Evolutionary conservation across 2,113 vertebrate species (phyloP).

Genomic region (Pica pica): DNA sequence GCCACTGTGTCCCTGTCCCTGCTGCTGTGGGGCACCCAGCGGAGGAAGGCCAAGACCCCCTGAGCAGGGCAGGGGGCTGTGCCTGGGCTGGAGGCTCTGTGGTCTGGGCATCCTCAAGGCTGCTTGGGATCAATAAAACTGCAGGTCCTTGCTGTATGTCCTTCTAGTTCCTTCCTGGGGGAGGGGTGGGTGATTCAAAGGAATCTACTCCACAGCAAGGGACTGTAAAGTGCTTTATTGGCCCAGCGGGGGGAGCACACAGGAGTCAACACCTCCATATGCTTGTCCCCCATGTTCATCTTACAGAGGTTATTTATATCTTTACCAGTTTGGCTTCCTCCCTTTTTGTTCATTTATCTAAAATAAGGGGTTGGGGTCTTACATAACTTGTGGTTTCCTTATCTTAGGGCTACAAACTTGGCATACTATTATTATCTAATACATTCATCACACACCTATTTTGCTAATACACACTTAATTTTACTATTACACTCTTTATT

Average conservation of each 20-base stretch:
- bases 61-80: neutral
- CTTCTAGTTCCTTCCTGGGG: rapidly evolving
- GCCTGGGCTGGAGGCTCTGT: neutral
- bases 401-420: neutral
- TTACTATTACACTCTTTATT: neutral
- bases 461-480: neutral
- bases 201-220: neutral
- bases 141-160: neutral
- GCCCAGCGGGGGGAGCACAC: rapidly evolving
- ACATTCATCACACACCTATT: neutral
- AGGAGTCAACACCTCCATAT: neutral
- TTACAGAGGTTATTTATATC: neutral
- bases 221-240: neutral
- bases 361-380: neutral
- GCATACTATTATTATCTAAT: neutral
- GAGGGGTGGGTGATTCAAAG: neutral
- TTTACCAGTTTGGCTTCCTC: neutral
- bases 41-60: neutral
- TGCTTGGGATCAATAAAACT: neutral
- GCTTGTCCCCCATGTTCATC: neutral
- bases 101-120: neutral
- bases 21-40: neutral
- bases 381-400: neutral
- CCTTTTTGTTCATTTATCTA: neutral
- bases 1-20: neutral